Conservation (phyloP, 2,113 vertebrate genomes). For the Stigmatopora nigra region DNA sequence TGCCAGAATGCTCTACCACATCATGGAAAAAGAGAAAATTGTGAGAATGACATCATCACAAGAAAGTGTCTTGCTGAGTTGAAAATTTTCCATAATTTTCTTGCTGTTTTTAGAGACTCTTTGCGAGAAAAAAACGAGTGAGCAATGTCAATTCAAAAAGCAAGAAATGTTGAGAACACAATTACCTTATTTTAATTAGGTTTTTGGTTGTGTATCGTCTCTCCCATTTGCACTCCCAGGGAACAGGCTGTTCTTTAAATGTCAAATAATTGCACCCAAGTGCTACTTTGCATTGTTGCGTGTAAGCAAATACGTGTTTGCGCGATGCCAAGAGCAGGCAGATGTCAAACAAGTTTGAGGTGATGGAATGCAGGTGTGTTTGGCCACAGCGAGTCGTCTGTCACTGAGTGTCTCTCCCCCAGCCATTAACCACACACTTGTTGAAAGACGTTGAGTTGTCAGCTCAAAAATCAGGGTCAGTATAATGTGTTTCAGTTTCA, state of each 20-base stretch:
- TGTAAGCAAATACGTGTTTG: slow-evolving; percentile 48
- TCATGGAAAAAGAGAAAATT: slow-evolving; percentile 60
- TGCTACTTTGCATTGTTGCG: slow-evolving; percentile 48
- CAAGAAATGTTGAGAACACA: not conserved
- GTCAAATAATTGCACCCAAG: slow-evolving; percentile 39
- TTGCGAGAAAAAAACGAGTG: not conserved
- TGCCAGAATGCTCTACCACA: slow-evolving; percentile 34
- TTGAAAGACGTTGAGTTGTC: slow-evolving; percentile 60
- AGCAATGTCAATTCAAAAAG: not conserved
- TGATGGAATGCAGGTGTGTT: slow-evolving; percentile 54
- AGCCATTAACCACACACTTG: slow-evolving; percentile 58
- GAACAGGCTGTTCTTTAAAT: slow-evolving; percentile 22
- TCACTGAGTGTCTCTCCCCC: slow-evolving; percentile 48
- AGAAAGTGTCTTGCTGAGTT: slow-evolving; percentile 47
- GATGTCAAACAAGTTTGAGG: slow-evolving; percentile 63
- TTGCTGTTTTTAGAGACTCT: slow-evolving; percentile 20
- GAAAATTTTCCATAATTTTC: slow-evolving; percentile 51
- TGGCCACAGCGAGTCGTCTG: slow-evolving; percentile 47
- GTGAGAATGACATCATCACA: slow-evolving; percentile 57
- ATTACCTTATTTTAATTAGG: not conserved
- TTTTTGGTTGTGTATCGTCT: not conserved
- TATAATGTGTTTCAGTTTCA: slow-evolving; percentile 42
- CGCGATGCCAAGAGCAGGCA: slow-evolving; percentile 45
- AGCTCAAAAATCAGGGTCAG: slow-evolving; percentile 53
- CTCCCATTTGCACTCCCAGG: slow-evolving; percentile 1